Percentiles rank a stretch among this genome's conserved stretches.
Conservation (phyloP, 2,797 vertebrate genomes). For the Arrhamphus sclerolepis region DNA sequence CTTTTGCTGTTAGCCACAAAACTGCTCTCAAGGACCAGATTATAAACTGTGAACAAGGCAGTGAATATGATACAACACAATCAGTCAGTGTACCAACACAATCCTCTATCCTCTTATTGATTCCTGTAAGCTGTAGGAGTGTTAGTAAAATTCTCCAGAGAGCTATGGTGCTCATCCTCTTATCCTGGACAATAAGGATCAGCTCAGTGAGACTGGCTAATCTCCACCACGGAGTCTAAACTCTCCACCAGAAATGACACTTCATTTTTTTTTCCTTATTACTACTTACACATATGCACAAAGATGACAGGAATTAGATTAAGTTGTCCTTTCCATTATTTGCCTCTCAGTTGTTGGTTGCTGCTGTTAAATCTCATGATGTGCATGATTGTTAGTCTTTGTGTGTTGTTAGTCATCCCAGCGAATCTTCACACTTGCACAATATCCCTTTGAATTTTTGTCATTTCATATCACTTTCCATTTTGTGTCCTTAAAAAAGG, state of each 20-base stretch:
- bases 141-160: constrained; percentile 66
- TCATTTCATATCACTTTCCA: constrained; percentile 31
- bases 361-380: constrained; percentile 35
- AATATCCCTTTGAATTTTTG: constrained; percentile 30
- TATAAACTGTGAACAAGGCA: constrained; percentile 33
- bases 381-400: constrained; percentile 28
- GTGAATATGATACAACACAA: constrained; percentile 37
- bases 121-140: constrained; percentile 56
- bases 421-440: constrained; percentile 12
- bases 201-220: constrained; percentile 71
- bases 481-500: neutral
- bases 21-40: constrained; percentile 30
- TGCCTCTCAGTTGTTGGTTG: constrained; percentile 25
- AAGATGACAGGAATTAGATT: constrained; percentile 60
- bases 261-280: constrained; percentile 33
- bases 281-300: constrained; percentile 44
- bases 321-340: constrained; percentile 47
- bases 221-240: constrained; percentile 62
- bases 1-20: constrained; percentile 25
- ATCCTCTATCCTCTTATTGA: constrained; percentile 61
- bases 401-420: constrained; percentile 10
- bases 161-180: constrained; percentile 65
- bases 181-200: constrained; percentile 76
- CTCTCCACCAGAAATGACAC: constrained; percentile 57
- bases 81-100: constrained; percentile 50